Evolutionary conservation across 2,797 vertebrate genomes (phyloP), one percentile per base, ranked within the genome.

Genomic region (Anguilla pacifica): DNA sequence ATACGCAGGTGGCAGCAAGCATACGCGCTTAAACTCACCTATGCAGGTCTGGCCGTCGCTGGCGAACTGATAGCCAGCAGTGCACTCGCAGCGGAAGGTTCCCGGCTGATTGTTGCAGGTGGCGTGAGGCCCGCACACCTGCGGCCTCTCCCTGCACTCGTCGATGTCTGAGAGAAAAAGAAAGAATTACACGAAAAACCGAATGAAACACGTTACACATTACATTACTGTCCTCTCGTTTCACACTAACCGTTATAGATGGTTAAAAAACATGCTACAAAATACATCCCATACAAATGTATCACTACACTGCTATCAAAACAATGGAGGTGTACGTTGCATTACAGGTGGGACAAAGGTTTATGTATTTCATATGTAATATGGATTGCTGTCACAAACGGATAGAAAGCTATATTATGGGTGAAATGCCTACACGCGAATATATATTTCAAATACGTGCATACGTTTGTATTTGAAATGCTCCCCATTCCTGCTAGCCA

Each of bases 61-160:
- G 57, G 94, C 94, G 19, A 99, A 98, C 90, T 93, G 97, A 91
- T 96, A 98, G 11, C 98, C 98, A 19, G 97, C 96, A 1, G 92
- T 72, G 84, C 98, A 99, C 90, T 99, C 98, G 0, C 98, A 99
- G 90, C 96, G 97, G 94, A 98, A 99, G 10, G 97, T 99, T 72
- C 98, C 98, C 0, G 97, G 98, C 90, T 97, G 97, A 91, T 99
- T 99, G 92, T 95, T 98, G 94, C 98, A 99, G 89, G 96, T 43
- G 0, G 97, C 94, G 0, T 98, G 94, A 85, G 86, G 93, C 9
- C 98, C 96, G 61, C 98, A 99, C 31, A 94, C 92, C 5, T 89
- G 92, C 83, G 95, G 95, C 7, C 95, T 95, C 61, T 98, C 97
- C 11, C 90, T 91, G 88, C 98, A 99, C 90, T 99, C 98, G 25